phyloP scores from a whole-genome alignment of 1,140 invertebrate genomes.

The Octopus sinensis region DNA sequence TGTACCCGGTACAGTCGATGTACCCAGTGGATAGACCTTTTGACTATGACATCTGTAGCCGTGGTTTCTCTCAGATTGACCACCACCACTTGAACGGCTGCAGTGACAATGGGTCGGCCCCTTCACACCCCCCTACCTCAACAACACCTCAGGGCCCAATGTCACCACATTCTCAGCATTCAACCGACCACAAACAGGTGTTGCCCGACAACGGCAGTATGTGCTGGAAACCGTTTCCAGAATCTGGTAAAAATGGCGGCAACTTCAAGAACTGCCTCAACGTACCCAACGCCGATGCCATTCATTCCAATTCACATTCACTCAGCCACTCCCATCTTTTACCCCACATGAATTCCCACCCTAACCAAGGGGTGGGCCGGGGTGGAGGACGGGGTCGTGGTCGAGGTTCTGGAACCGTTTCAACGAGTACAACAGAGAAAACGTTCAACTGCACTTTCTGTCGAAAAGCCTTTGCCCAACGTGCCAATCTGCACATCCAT shows the following conservation, averaged over 20 bases:
- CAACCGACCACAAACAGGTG: background rate
- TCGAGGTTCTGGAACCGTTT: background rate
- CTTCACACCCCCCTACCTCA: background rate
- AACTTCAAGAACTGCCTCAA: background rate
- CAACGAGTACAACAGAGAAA: conserved; percentile 18
- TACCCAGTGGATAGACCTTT: background rate
- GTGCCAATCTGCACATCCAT: conserved; percentile 56
- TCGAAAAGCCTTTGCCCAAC: conserved; percentile 56
- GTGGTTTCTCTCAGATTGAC: background rate
- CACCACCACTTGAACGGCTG: background rate
- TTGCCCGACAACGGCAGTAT: background rate
- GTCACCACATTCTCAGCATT: conserved; percentile 1
- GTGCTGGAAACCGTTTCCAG: background rate
- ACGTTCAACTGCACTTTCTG: conserved; percentile 59
- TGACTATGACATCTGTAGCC: conserved; percentile 5
- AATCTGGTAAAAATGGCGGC: background rate
- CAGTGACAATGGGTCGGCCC: background rate
- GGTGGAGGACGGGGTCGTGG: background rate
- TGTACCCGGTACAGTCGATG: background rate
- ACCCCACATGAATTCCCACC: background rate
- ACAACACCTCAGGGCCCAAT: background rate
- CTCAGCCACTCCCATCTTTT: background rate
- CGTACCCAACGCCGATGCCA: background rate
- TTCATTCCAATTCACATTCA: background rate
- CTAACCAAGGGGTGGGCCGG: background rate